Conservation (phyloP, 2,797 vertebrate genomes). For the Nannoperca obscura region DNA sequence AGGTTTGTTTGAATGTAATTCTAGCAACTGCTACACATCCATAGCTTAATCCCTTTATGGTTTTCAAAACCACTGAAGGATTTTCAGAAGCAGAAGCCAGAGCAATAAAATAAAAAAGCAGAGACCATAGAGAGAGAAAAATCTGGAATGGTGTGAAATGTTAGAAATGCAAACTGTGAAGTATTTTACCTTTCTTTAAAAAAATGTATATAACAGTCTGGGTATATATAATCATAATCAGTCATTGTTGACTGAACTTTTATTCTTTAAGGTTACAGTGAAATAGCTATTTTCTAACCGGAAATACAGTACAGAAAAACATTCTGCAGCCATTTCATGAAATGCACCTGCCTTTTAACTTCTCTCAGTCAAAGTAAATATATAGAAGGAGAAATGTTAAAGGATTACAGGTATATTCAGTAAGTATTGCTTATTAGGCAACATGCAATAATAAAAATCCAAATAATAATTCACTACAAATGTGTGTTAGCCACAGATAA, state of each 20-base stretch:
- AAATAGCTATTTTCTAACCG: conserved; percentile 1
- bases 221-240: background rate
- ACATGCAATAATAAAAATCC: conserved; percentile 23
- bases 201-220: background rate
- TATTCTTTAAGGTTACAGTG: background rate
- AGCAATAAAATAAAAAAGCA: conserved; percentile 13
- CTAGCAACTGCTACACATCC: conserved; percentile 41
- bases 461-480: conserved; percentile 28
- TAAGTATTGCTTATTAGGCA: background rate
- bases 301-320: background rate
- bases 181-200: background rate
- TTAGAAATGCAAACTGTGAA: background rate
- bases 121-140: conserved; percentile 1
- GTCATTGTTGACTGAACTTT: background rate
- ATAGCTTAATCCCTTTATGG: conserved; percentile 38
- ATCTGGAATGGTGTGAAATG: background rate
- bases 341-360: background rate
- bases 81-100: conserved; percentile 30
- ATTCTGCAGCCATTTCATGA: background rate
- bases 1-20: conserved; percentile 43
- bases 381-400: background rate
- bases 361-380: background rate
- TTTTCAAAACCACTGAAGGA: conserved; percentile 52
- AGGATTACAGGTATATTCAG: background rate
- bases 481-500: conserved; percentile 43